Evolutionary conservation across 2,797 vertebrate species (phyloP).

Genomic region (Tolypeutes matacus): DNA sequence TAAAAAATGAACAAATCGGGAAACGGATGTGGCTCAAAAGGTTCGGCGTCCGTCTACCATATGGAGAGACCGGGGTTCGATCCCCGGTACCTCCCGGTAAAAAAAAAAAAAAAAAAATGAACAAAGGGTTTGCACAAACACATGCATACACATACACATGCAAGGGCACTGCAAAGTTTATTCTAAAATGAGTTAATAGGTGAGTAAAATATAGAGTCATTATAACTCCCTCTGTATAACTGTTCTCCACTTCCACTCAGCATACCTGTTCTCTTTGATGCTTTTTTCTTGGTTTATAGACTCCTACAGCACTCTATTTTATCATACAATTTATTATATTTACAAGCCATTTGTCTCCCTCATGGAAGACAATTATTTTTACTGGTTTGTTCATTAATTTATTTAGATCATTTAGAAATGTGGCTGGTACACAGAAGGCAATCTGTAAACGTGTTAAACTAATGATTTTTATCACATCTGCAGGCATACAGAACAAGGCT

Average conservation of each 20-base stretch:
- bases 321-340: background rate
- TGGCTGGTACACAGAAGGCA: background rate
- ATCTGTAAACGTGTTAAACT: background rate
- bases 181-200: background rate
- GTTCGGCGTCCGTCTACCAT: no score
- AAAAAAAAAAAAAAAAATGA: no score
- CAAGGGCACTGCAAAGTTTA: no score
- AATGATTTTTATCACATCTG: background rate
- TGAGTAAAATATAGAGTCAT: background rate
- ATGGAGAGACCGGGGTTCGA: no score
- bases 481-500: background rate
- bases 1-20: no score
- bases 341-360: background rate
- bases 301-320: no score
- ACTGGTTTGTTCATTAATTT: background rate
- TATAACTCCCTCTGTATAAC: background rate
- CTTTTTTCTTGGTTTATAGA: background rate
- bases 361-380: background rate
- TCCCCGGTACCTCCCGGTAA: no score
- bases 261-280: background rate
- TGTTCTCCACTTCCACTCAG: rapidly evolving
- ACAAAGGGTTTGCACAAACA: background rate
- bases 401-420: background rate
- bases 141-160: rapidly evolving
- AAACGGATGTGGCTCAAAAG: no score